These are phyloP conservation scores for Pandemis heparana DNA, from an alignment of 2,888 invertebrate species.

Conservation along the genomic window DNA sequence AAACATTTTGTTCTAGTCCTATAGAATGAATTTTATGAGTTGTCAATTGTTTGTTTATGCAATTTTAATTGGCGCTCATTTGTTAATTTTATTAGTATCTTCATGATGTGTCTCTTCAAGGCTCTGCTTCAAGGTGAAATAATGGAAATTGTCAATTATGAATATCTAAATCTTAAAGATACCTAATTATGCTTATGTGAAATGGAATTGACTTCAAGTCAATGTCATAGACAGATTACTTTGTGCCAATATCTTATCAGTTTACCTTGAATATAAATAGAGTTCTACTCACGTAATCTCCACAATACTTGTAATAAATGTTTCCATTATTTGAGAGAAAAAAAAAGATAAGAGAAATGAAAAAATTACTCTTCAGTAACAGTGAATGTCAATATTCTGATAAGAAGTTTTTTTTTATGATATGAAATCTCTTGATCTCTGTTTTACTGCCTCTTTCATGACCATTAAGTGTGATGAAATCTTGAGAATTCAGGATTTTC, in stretches of 20 bases:
- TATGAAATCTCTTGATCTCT: no score
- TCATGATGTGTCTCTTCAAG: neutral
- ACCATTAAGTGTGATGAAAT: no score
- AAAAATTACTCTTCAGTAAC: no score
- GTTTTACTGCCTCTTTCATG: no score
- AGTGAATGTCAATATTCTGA: no score
- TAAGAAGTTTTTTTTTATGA: no score
- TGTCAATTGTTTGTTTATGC: constrained; percentile 35
- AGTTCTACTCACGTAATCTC: neutral
- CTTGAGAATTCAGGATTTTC: no score
- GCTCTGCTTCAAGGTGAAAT: constrained; percentile 23
- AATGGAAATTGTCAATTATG: constrained; percentile 1
- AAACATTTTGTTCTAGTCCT: constrained; percentile 47
- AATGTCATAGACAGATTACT: neutral
- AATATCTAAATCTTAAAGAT: neutral
- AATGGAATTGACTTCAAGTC: neutral
- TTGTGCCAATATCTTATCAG: neutral
- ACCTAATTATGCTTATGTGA: neutral
- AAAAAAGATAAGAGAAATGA: neutral
- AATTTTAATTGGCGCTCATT: constrained; percentile 35
- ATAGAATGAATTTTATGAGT: constrained; percentile 17
- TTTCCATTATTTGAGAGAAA: neutral
- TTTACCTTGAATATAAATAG: constrained; percentile 13
- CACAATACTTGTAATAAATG: neutral
- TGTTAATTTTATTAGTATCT: constrained; percentile 32